Evolutionary conservation across 1,140 invertebrate genomes (phyloP).

Genomic region (Chironomus tepperi): DNA sequence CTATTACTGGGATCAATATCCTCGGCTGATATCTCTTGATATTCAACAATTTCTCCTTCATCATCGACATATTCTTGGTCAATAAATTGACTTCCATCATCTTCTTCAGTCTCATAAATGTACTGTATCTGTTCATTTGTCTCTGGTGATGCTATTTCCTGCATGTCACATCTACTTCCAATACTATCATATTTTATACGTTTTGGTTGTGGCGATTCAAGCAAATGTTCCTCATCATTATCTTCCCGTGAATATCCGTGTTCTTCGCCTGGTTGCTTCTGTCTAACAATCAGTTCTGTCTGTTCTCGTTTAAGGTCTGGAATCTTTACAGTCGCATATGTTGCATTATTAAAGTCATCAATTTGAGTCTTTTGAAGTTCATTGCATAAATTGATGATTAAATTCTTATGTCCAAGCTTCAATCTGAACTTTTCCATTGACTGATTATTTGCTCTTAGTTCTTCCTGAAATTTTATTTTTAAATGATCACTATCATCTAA

Average conservation of each 20-base stretch:
- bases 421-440: not conserved
- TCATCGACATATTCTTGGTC: conserved; percentile 12
- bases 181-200: not conserved
- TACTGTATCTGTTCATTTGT: not conserved
- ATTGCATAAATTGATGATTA: not conserved
- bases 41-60: not conserved
- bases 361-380: not conserved
- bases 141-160: not conserved
- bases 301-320: not conserved
- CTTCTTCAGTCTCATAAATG: not conserved
- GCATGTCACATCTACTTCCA: not conserved
- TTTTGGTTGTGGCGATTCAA: not conserved
- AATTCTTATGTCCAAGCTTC: not conserved
- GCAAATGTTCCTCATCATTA: not conserved
- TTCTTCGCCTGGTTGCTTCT: not conserved
- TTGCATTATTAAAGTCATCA: not conserved
- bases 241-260: conserved; percentile 5
- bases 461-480: not conserved
- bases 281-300: not conserved
- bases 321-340: not conserved
- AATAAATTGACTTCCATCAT: not conserved
- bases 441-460: not conserved
- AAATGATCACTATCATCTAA: not conserved
- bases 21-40: not conserved
- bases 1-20: not conserved